Evolutionary conservation across 2,888 invertebrate genomes (phyloP), one percentile per base, ranked within the genome.

Genomic region (Rapana venosa): DNA sequence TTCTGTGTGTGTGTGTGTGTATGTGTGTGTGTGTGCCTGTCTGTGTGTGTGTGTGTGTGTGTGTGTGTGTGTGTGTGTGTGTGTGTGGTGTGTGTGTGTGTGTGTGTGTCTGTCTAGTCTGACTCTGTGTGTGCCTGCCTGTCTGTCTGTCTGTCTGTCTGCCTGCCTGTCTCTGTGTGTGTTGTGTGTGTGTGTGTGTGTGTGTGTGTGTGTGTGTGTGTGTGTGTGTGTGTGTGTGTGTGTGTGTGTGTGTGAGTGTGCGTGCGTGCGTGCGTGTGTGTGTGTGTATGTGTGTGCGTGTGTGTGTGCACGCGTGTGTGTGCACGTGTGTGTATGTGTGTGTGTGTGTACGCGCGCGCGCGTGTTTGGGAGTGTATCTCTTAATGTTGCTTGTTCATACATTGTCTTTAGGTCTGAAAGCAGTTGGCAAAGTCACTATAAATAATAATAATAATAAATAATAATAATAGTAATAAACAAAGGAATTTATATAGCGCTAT

Each of bases 211-310:
- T n/a, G 83, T 83, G 83, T 35, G 83, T 83, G 83, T 35, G 83
- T 83, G 83, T 35, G 83, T 83, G 83, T 81, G 81, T 81, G 81
- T 81, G 81, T 81, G 81, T 81, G 81, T 81, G 81, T 81, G 36
- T 81, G 81, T 70, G 70, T 70, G 70, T 70, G 70, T 70, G 70
- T 70, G 70, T 70, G 70, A 20, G 70, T 47, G 35, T 83, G 83
- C 30, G 83, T 83, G 83, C 30, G 35, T 83, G 83, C 30, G 83
- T 83, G 83, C 35, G 83, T 83, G 83, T 83, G 83, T 83, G 35
- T 83, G 83, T 35, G 83, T 83, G 47, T n/a, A 11, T 74, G 74
- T n/a, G n/a, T 83, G 83, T 35, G 35, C 35, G 47, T 83, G 35
- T 35, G 26, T 5, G 83, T 22, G 84, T 84, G 84, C 17, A 47